These are phyloP conservation scores for Puma concolor DNA, from an alignment of 2,113 vertebrate genomes.

Conservation along the genomic window DNA sequence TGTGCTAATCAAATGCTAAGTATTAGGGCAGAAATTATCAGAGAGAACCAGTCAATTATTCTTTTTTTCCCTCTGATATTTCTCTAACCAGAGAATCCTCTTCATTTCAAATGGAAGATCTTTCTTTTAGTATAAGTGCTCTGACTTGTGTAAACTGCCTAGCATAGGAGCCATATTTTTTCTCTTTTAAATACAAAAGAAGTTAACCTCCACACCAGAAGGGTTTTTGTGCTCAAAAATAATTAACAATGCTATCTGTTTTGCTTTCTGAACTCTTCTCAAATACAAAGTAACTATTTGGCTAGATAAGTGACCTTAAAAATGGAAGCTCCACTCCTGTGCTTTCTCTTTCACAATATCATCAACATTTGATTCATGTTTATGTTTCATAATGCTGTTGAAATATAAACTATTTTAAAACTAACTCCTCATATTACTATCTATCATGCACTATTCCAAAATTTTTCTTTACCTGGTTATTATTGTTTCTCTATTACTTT, in stretches of 20 bases:
- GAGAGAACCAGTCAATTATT: not conserved
- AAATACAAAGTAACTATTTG: not conserved
- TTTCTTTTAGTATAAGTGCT: not conserved
- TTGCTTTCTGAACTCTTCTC: not conserved
- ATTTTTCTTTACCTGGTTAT: not conserved
- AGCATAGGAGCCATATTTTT: not conserved
- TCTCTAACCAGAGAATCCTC: not conserved
- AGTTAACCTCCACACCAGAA: not conserved
- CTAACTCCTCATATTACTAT: not conserved
- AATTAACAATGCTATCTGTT: not conserved
- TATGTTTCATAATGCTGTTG: not conserved
- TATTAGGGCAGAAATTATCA: not conserved
- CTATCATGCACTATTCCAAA: not conserved
- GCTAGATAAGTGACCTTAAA: not conserved
- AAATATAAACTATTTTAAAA: conserved; percentile 1
- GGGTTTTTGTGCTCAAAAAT: not conserved
- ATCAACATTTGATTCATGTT: not conserved
- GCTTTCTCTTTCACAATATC: not conserved
- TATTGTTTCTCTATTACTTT: not conserved
- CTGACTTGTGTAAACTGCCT: not conserved
- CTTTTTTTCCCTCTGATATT: not conserved
- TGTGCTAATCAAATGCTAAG: not conserved
- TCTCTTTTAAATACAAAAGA: not conserved
- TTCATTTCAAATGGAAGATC: not conserved
- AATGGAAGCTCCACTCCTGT: not conserved